Evolutionary conservation across 2,113 vertebrate genomes (phyloP).

Genomic region (Passer domesticus): DNA sequence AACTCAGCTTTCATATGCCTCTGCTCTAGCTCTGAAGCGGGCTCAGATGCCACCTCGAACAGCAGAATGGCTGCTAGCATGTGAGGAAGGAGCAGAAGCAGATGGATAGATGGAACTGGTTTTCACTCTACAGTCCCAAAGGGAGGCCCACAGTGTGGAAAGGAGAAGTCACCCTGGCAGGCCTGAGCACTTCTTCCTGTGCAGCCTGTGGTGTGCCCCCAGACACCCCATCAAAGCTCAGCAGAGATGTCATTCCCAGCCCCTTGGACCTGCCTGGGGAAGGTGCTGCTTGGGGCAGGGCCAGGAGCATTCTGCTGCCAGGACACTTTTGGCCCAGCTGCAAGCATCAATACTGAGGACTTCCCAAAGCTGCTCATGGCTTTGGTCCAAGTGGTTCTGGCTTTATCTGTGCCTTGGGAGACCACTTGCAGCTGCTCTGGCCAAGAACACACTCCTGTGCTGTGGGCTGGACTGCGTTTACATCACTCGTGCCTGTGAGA

Average conservation of each 20-base stretch:
- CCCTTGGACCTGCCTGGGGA: not conserved
- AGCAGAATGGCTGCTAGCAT: not conserved
- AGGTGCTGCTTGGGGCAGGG: not conserved
- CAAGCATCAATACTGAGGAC: not conserved
- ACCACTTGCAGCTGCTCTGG: slow-evolving; percentile 16
- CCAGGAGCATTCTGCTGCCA: not conserved
- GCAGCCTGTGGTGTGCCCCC: not conserved
- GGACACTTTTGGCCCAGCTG: not conserved
- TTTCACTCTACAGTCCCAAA: not conserved
- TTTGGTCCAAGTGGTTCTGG: not conserved
- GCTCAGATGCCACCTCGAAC: slow-evolving; percentile 17
- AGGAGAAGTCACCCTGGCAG: not conserved
- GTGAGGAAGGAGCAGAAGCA: not conserved
- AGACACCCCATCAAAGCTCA: not conserved
- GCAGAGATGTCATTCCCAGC: not conserved
- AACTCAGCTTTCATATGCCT: slow-evolving; percentile 49
- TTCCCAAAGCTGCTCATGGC: slow-evolving; percentile 4
- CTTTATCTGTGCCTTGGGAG: slow-evolving; percentile 1
- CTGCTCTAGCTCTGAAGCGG: slow-evolving; percentile 18
- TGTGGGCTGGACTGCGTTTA: not conserved
- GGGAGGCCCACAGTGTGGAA: not conserved
- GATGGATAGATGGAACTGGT: not conserved
- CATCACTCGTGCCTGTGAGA: not conserved
- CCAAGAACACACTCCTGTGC: not conserved
- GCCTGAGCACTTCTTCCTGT: not conserved